phyloP scores from a whole-genome alignment of 2,888 invertebrate species.

The Agrotis segetum region DNA sequence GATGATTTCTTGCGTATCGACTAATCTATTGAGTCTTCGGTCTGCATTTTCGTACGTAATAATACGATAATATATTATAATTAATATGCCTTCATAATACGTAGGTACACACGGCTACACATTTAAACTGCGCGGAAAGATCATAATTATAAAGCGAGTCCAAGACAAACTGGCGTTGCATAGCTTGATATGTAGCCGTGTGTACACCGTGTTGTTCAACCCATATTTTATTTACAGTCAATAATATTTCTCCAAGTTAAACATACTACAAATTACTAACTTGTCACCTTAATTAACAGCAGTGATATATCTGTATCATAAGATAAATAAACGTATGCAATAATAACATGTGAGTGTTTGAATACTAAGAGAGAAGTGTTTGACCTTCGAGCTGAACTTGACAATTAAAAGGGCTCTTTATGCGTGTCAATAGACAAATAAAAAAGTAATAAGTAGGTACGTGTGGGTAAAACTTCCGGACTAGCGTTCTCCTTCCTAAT shows the following conservation, averaged over 20 bases:
- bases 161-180: too few relatives aligned
- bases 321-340: conserved; percentile 48
- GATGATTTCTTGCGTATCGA: background rate
- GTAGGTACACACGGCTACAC: too few relatives aligned
- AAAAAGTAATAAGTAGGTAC: conserved; percentile 39
- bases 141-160: too few relatives aligned
- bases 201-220: background rate
- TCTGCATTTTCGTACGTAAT: background rate
- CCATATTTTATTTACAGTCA: background rate
- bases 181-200: too few relatives aligned
- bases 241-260: background rate
- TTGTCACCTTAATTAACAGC: conserved; percentile 25
- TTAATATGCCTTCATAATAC: background rate
- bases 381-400: conserved; percentile 54
- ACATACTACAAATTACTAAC: conserved; percentile 27
- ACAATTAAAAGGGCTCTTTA: conserved; percentile 48
- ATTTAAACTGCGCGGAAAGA: too few relatives aligned
- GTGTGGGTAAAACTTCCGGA: conserved; percentile 49
- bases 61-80: too few relatives aligned
- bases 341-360: background rate
- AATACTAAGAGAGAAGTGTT: conserved; percentile 28
- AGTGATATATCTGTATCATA: conserved; percentile 28
- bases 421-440: conserved; percentile 32
- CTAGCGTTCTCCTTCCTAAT: conserved; percentile 46
- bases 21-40: background rate